Percentiles rank a stretch among this genome's conserved stretches.
phyloP scores from a whole-genome alignment of 2,113 vertebrate species.

The Uropsilus gracilis region DNA sequence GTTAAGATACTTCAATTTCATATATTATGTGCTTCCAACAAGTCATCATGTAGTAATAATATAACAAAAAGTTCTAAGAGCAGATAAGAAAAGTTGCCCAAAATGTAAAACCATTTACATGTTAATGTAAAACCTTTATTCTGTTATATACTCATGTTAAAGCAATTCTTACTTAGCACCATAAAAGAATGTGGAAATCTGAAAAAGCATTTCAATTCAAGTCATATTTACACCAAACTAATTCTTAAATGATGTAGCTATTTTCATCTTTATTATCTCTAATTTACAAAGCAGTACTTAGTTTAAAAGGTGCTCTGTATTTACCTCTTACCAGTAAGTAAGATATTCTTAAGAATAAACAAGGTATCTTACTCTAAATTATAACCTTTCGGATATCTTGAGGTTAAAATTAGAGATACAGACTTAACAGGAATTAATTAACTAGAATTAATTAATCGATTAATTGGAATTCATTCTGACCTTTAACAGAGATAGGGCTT shows the following conservation, averaged over 20 bases:
- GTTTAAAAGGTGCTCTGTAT: constrained; percentile 28
- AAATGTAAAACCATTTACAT: constrained; percentile 33
- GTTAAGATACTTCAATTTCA: constrained; percentile 26
- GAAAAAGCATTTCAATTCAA: constrained; percentile 21
- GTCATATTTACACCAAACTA: constrained; percentile 28
- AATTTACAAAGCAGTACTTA: background rate
- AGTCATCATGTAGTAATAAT: constrained; percentile 45
- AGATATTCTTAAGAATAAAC: constrained; percentile 50
- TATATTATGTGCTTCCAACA: background rate
- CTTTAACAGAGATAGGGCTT: background rate
- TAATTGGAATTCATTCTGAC: constrained; percentile 39
- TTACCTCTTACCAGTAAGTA: constrained; percentile 36
- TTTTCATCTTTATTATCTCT: constrained; percentile 14
- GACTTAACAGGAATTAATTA: constrained; percentile 53
- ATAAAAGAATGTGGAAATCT: constrained; percentile 46
- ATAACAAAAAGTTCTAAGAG: constrained; percentile 39
- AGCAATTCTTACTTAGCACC: constrained; percentile 34
- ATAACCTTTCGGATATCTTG: background rate
- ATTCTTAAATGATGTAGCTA: constrained; percentile 54
- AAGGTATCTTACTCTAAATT: constrained; percentile 53
- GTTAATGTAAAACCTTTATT: too few relatives aligned
- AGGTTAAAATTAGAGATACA: constrained; percentile 52
- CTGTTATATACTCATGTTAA: constrained; percentile 50
- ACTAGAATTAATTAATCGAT: too few relatives aligned
- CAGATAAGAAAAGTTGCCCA: constrained; percentile 48